These are phyloP conservation scores for Lepilemur ruficaudatus DNA, from an alignment of 2,797 vertebrate genomes.

Conservation along the genomic window DNA sequence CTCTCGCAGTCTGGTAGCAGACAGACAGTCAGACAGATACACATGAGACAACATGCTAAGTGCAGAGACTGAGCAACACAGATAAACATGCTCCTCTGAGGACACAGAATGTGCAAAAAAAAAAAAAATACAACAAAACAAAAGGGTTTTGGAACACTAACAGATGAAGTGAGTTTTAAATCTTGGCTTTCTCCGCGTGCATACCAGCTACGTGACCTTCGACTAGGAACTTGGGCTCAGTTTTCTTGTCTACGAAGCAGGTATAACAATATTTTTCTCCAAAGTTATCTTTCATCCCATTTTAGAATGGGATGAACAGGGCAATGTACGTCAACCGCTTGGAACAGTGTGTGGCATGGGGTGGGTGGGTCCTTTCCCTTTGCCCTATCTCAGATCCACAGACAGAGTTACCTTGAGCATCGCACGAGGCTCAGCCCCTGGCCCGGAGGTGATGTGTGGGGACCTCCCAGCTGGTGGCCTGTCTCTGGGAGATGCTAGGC, in stretches of 20 bases:
- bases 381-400: background rate
- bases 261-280: background rate
- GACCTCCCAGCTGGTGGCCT: fast-evolving
- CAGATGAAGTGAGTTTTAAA: background rate
- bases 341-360: too few species aligned
- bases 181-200: background rate
- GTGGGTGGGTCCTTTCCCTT: background rate
- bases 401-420: background rate
- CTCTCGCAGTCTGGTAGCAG: background rate
- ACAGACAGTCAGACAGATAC: background rate
- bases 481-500: slow-evolving; percentile 33
- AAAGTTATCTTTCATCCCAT: background rate
- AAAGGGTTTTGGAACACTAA: background rate
- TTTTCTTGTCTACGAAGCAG: background rate
- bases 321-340: background rate
- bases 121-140: background rate
- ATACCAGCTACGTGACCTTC: background rate
- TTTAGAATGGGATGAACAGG: background rate
- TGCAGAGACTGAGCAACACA: background rate
- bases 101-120: background rate
- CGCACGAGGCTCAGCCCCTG: background rate
- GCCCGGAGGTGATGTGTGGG: background rate
- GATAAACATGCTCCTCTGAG: background rate
- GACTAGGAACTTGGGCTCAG: too few species aligned
- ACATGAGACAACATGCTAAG: background rate